Base-by-base conservation (phyloP, 2,797 vertebrate genomes). In the Schizopygopsis pylzovi region DNA sequence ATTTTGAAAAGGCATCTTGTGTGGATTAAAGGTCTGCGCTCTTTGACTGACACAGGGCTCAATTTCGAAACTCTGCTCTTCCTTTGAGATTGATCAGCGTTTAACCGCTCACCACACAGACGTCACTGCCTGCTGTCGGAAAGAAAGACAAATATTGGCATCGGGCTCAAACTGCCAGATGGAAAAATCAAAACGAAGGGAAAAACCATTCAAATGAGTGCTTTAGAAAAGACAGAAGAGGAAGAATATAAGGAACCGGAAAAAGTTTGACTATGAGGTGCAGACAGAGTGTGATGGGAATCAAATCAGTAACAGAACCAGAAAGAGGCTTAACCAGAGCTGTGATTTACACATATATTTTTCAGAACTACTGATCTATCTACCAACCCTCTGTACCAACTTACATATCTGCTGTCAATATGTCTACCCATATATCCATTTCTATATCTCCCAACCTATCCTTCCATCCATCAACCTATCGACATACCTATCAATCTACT, bases 121-220 rank as follows among this genome's bases (percentile, higher is more conserved):
- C 88, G 86, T 92, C 90, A 91, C 20, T 3, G 68, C 85, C 71
- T 87, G 85, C 89, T 87, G 87, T 88, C 81, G 77, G 76, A 90
- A 79, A 37, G 79, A 88, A 82, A 84, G 76, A 86, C 89, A 82
- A 92, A 85, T 70, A 90, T 79, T 63, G 37, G 83, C 67, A 71
- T 7, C 54, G 49, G 68, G 88, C 75, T 89, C 49, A 87, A 80
- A 83, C 75, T 56, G 72, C 81, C 75, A 77, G 7, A 75, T 76
- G 90, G 89, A 91, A 90, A 92, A 91, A 90, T 91, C 33, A 54
- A 84, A 86, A 88, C 84, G 73, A 59, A 4, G 52, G 39, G 56
- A 11, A 83, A 43, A 63, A 52, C 4, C 65, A 15, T 68, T 49
- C 43, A 72, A 52, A 56, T 67, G n/a, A 82, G 39, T 41, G n/a